phyloP scores from a whole-genome alignment of 1,140 invertebrate genomes.

The Pollicipes pollicipes region DNA sequence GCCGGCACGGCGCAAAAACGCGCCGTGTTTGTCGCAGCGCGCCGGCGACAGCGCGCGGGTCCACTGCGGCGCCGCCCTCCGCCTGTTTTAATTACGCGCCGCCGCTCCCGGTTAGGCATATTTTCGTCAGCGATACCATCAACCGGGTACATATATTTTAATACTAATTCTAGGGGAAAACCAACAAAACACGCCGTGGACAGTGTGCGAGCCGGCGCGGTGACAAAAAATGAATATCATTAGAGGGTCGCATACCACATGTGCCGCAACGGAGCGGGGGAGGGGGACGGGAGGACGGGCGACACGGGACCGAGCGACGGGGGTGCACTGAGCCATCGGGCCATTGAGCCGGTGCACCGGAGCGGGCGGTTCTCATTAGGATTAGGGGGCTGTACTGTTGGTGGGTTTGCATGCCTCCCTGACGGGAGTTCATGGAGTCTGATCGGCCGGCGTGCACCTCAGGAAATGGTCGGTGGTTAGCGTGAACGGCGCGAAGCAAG shows the following conservation, averaged over 20 bases:
- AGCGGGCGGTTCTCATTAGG: background rate
- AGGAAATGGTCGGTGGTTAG: too few relatives aligned
- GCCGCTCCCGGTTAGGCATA: background rate
- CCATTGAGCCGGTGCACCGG: background rate
- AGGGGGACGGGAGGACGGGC: background rate
- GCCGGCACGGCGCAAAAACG: background rate
- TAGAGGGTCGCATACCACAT: background rate
- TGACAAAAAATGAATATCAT: slow-evolving; percentile 2
- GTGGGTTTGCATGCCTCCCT: background rate
- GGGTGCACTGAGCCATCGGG: too few relatives aligned
- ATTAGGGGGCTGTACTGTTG: background rate
- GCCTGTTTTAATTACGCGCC: background rate
- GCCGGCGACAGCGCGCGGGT: too few relatives aligned
- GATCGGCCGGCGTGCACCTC: too few relatives aligned
- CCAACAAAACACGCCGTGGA: background rate
- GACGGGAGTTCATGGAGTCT: too few relatives aligned
- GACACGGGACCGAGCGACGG: too few relatives aligned
- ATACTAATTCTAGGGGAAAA: background rate
- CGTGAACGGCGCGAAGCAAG: too few relatives aligned
- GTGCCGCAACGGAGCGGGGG: background rate
- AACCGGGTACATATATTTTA: background rate
- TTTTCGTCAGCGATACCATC: background rate
- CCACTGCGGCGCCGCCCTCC: too few relatives aligned
- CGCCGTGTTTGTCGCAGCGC: background rate
- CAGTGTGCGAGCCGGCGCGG: background rate